A percentile compares a stretch with the other conserved stretches of the same genome.
Conservation (phyloP, 2,888 invertebrate species). For the Cantharis lateralis region DNA sequence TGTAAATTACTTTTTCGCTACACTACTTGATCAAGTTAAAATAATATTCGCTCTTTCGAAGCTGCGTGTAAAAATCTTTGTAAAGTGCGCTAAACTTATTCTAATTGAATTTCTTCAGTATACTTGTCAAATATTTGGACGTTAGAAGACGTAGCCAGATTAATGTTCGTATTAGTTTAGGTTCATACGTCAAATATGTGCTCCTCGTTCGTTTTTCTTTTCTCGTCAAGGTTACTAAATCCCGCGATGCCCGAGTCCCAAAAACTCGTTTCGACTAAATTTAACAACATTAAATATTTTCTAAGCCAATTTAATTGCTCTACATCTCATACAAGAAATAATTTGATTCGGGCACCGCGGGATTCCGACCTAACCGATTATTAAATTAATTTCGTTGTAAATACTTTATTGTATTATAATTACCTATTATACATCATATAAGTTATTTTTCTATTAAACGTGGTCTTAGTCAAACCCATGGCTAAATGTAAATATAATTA, state of each 20-base stretch:
- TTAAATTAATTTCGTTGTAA: constrained; percentile 52
- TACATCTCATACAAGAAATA: constrained; percentile 37
- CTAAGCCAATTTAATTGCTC: constrained; percentile 33
- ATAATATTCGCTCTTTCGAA: constrained; percentile 31
- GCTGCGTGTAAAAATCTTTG: constrained; percentile 35
- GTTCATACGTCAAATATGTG: constrained; percentile 47
- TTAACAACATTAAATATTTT: constrained; percentile 28
- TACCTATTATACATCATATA: constrained; percentile 55
- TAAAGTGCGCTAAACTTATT: constrained; percentile 34
- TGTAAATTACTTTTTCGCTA: constrained; percentile 35
- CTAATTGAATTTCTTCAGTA: constrained; percentile 45
- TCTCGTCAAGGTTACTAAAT: constrained; percentile 39
- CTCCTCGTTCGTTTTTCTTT: constrained; percentile 40
- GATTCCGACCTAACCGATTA: constrained; percentile 38
- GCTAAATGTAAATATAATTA: constrained; percentile 57
- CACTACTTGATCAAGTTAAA: constrained; percentile 32
- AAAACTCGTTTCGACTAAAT: constrained; percentile 35
- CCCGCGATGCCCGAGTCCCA: constrained; percentile 37
- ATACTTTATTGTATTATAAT: constrained; percentile 57
- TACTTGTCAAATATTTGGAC: constrained; percentile 50
- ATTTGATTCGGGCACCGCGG: constrained; percentile 32
- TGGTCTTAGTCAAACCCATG: constrained; percentile 55
- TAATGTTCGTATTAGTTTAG: constrained; percentile 47
- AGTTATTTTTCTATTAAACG: constrained; percentile 58
- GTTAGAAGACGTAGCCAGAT: constrained; percentile 47